A percentile compares a stretch with the other conserved stretches of the same genome.
phyloP scores from a whole-genome alignment of 2,888 invertebrate genomes.

The Zonitis immaculata region DNA sequence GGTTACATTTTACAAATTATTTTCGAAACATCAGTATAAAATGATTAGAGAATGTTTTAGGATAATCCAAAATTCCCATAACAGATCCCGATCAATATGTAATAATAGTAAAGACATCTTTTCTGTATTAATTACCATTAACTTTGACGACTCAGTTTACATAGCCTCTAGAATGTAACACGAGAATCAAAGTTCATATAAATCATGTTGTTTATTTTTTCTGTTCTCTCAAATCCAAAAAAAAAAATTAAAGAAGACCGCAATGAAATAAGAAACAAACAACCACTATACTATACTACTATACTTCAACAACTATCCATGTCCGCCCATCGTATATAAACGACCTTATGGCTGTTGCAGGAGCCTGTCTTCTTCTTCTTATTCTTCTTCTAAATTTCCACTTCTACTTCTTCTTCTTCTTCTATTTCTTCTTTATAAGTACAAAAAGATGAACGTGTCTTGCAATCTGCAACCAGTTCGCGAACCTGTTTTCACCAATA shows the following conservation, averaged over 20 bases:
- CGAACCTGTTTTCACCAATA: slow-evolving; percentile 28
- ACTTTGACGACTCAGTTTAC: not conserved
- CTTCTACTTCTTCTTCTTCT: slow-evolving; percentile 3
- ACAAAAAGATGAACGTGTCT: slow-evolving; percentile 5
- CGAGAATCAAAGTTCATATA: not conserved
- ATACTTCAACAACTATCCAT: not conserved
- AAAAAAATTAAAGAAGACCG: not conserved
- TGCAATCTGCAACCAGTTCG: slow-evolving; percentile 13
- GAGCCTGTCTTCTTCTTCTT: slow-evolving; percentile 5
- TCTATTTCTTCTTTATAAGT: not conserved
- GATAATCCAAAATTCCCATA: not conserved
- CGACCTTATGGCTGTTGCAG: slow-evolving; percentile 10
- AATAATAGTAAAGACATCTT: not conserved
- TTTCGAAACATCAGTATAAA: too few species aligned
- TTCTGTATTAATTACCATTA: not conserved
- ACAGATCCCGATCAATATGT: too few species aligned
- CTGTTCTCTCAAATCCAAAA: too few species aligned
- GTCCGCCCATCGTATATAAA: slow-evolving; percentile 5
- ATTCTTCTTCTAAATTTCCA: not conserved
- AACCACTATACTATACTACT: too few species aligned
- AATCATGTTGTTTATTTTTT: not conserved
- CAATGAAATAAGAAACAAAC: not conserved
- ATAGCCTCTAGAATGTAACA: not conserved
- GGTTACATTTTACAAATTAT: too few species aligned
- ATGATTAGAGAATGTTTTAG: not conserved